These are phyloP conservation scores for Pocota personata DNA, from an alignment of 2,888 invertebrate species.

Conservation along the genomic window DNA sequence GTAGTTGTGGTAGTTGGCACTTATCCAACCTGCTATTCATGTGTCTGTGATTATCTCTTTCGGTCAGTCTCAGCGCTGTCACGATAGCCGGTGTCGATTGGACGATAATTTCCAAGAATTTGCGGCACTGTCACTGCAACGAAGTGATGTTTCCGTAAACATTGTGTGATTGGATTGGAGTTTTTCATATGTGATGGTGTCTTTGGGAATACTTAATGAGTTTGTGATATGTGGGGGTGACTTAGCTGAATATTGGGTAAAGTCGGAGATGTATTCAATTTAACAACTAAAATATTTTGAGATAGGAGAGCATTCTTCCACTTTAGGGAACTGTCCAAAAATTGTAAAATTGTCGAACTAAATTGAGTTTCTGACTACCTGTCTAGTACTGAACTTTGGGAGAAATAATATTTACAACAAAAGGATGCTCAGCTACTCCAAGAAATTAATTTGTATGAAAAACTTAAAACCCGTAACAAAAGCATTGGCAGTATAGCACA, in stretches of 20 bases:
- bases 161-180: constrained; percentile 28
- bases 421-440: no score
- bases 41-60: constrained; percentile 46
- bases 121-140: constrained; percentile 67
- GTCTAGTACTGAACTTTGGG: no score
- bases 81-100: constrained; percentile 70
- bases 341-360: no score
- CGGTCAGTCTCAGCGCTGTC: constrained; percentile 56
- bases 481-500: no score
- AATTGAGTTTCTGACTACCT: no score
- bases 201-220: constrained; percentile 54
- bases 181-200: constrained; percentile 9
- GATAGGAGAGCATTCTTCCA: no score
- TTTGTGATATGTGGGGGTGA: constrained; percentile 25
- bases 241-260: background rate
- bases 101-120: constrained; percentile 72
- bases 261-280: no score
- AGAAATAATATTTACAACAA: no score
- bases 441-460: no score
- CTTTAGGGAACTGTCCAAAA: no score
- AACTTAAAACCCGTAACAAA: no score
- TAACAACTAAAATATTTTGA: no score
- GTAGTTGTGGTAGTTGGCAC: constrained; percentile 58
- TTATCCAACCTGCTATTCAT: constrained; percentile 39
- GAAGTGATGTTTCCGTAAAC: constrained; percentile 70